These are phyloP conservation scores for Holcopasites calliopsidis DNA, from an alignment of 1,140 invertebrate genomes.

Conservation along the genomic window DNA sequence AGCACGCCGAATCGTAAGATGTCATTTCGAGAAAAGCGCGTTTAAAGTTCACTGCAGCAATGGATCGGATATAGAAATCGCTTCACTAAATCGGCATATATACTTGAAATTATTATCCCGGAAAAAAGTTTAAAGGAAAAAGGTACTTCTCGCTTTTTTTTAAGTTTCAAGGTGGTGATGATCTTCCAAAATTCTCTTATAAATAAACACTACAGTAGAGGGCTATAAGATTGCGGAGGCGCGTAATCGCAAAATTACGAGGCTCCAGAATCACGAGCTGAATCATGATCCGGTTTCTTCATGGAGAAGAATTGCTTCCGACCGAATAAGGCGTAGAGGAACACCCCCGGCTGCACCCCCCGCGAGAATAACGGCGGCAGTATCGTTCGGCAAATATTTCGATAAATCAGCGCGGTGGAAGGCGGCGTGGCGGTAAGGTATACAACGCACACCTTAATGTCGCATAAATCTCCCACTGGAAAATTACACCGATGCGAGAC, in stretches of 20 bases:
- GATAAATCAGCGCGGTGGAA: conserved; percentile 66
- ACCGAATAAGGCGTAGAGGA: conserved; percentile 30
- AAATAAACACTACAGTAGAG: too few species aligned
- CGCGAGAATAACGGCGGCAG: conserved; percentile 52
- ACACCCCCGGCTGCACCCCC: conserved; percentile 27
- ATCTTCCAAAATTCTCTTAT: too few species aligned
- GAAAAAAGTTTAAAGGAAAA: too few species aligned
- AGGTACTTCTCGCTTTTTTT: too few species aligned
- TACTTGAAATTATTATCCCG: too few species aligned
- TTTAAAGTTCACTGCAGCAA: too few species aligned
- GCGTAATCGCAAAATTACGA: not conserved
- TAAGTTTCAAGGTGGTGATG: too few species aligned
- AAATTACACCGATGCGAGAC: conserved; percentile 80
- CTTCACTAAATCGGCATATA: too few species aligned
- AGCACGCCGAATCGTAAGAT: too few species aligned
- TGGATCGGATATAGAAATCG: too few species aligned
- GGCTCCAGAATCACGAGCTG: not conserved
- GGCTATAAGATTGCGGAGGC: not conserved
- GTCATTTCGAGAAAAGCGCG: too few species aligned
- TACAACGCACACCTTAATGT: conserved; percentile 78
- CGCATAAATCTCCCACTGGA: conserved; percentile 79
- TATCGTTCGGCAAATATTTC: conserved; percentile 67
- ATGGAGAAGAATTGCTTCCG: conserved; percentile 8
- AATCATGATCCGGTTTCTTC: not conserved
- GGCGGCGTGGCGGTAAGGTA: conserved; percentile 66